Base-by-base conservation (phyloP, 92 coral and sea anemone species). In the Palythoa heliodiscus region DNA sequence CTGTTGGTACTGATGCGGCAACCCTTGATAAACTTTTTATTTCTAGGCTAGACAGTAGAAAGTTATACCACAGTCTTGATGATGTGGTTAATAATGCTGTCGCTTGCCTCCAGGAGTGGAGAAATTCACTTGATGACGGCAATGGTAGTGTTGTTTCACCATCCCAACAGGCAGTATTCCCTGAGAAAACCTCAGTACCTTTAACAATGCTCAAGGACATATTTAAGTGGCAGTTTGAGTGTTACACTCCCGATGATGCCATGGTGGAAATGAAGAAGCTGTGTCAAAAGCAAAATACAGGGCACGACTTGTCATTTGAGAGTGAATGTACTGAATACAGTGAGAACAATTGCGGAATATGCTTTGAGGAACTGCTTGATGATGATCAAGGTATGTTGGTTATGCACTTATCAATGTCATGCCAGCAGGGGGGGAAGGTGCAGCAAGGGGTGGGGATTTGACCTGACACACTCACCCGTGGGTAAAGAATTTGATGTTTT, bases 191-290 rank as follows among this genome's bases (percentile, higher is more conserved):
- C 14, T 1, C 2, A 7, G 57, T 55, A 71, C 71, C 91, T 17
- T 39, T 82, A 35, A 82, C 55, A 16, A 72, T 75, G 57, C 79
- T 90, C 25, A 24, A 82, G 53, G 86, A 90, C 53, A 71, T 90
- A 76, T 77, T 90, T 71, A 81, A 84, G 2, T 90, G 93, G 93
- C 73, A 84, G 47, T 88, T 83, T 20, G 68, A 67, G 19, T 53
- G 79, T 7, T 79, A 88, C 37, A 53, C 91, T 5, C 70, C 87
- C 70, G 16, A 75, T 57, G 82, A 54, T 20, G 92, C 92, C 24
- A 75, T 75, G 68, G 69, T 48, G 48, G 82, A 87, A 76, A 76
- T 87, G 70, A 82, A 69, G 63, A 79, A 79, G 40, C 54, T 79
- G 14, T 43, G 43, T 48, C 74, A 39, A 25, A 23, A 64, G 60